Evolutionary conservation across 2,113 vertebrate species (phyloP).

Genomic region (Synchiropus splendidus): DNA sequence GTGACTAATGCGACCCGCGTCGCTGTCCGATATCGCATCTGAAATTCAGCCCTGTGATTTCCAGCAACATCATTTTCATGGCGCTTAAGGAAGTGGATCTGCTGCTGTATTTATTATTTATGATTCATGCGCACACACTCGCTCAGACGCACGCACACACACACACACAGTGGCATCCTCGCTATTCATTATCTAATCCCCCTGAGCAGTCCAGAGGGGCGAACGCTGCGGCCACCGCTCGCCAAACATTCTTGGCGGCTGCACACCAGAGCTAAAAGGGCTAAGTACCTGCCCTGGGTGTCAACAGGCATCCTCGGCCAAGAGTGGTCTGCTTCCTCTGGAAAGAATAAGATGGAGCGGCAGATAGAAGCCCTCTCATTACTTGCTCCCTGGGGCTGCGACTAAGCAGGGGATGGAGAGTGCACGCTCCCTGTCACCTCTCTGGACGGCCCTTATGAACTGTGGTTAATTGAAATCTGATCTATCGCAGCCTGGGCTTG

Average conservation of each 20-base stretch:
- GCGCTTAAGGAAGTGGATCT: neutral
- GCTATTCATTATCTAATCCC: slow-evolving; percentile 59
- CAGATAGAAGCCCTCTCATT: slow-evolving; percentile 64
- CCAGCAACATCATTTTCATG: slow-evolving; percentile 5
- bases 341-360: slow-evolving; percentile 51
- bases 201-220: slow-evolving; percentile 59
- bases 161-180: slow-evolving; percentile 29
- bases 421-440: slow-evolving; percentile 49
- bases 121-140: slow-evolving; percentile 8
- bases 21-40: slow-evolving; percentile 9
- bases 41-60: slow-evolving; percentile 8
- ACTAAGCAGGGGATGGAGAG: slow-evolving; percentile 48
- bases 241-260: slow-evolving; percentile 55
- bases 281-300: slow-evolving; percentile 57
- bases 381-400: slow-evolving; percentile 62
- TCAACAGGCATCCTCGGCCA: slow-evolving; percentile 54
- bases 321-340: slow-evolving; percentile 38
- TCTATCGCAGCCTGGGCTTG: slow-evolving; percentile 48
- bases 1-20: slow-evolving; percentile 26
- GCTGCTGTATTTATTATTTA: slow-evolving; percentile 9
- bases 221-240: slow-evolving; percentile 46
- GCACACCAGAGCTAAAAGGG: slow-evolving; percentile 56
- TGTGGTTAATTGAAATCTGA: slow-evolving; percentile 65
- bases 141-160: slow-evolving; percentile 5
- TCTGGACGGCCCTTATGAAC: slow-evolving; percentile 48